phyloP scores from a whole-genome alignment of 2,113 vertebrate genomes.

The Cephalophus harveyi region DNA sequence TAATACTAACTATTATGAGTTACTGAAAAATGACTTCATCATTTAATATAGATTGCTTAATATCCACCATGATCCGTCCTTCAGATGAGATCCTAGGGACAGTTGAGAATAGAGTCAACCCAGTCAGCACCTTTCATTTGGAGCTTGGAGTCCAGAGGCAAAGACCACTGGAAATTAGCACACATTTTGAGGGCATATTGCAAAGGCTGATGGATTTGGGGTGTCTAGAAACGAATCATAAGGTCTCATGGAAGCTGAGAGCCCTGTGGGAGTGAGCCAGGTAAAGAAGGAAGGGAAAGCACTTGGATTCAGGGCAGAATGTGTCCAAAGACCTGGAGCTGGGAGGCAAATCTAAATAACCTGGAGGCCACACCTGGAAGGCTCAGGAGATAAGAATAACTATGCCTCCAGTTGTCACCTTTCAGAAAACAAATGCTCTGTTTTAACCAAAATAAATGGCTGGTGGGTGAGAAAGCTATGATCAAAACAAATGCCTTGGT shows the following conservation, averaged over 20 bases:
- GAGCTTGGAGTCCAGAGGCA: not conserved
- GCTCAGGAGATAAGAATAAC: not conserved
- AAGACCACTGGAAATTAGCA: not conserved
- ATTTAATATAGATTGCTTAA: not conserved
- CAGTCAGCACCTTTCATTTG: not conserved
- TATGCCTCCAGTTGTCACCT: not conserved
- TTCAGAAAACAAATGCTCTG: slow-evolving; percentile 33
- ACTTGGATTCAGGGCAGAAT: not conserved
- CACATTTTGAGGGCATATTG: accelerated
- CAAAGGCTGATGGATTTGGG: not conserved
- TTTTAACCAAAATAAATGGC: slow-evolving; percentile 37
- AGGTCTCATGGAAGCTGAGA: too few relatives aligned
- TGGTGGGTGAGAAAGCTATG: slow-evolving; percentile 21
- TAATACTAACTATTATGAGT: not conserved
- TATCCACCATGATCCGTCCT: not conserved
- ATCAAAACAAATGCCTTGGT: not conserved
- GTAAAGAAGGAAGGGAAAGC: not conserved
- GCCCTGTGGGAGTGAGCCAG: not conserved
- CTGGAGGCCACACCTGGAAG: not conserved
- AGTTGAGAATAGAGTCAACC: not conserved
- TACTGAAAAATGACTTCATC: not conserved
- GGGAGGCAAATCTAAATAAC: not conserved
- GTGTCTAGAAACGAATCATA: not conserved
- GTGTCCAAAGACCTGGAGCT: not conserved
- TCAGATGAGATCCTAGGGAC: not conserved